A percentile compares a stretch with the other conserved stretches of the same genome.
Conservation (phyloP, 2,888 invertebrate species). For the Agrenia bidenticulata region DNA sequence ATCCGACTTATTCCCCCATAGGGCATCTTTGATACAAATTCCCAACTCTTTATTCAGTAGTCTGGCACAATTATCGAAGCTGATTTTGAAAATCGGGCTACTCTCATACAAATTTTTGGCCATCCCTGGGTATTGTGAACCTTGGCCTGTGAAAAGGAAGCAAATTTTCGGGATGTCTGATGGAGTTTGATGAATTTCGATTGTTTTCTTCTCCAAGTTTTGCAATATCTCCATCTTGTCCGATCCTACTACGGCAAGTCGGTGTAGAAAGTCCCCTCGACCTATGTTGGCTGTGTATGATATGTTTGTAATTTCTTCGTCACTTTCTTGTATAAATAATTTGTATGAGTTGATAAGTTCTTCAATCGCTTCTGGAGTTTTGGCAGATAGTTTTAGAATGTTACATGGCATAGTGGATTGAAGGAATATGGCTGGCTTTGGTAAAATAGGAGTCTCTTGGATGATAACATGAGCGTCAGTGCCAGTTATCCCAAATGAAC, state of each 20-base stretch:
- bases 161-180: neutral
- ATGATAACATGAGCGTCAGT: conserved; percentile 23
- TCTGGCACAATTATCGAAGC: conserved; percentile 8
- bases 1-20: conserved; percentile 1
- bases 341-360: conserved; percentile 22
- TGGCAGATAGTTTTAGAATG: conserved; percentile 31
- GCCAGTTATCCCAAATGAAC: conserved; percentile 25
- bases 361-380: conserved; percentile 25
- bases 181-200: neutral
- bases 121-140: conserved; percentile 20
- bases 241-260: conserved; percentile 5
- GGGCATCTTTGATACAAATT: conserved; percentile 12
- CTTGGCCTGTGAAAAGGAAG: conserved; percentile 10
- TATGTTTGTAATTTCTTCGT: conserved; percentile 3
- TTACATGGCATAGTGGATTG: neutral
- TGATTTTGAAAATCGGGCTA: conserved; percentile 12
- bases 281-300: conserved; percentile 17
- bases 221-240: neutral
- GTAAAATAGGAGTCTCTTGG: conserved; percentile 16
- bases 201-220: neutral
- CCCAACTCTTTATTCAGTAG: conserved; percentile 2
- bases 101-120: conserved; percentile 10
- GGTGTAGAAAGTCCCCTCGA: conserved; percentile 11
- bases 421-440: neutral
- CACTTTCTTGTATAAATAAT: conserved; percentile 11